phyloP scores from a whole-genome alignment of 2,888 invertebrate genomes.

The Harpalus rubripes region DNA sequence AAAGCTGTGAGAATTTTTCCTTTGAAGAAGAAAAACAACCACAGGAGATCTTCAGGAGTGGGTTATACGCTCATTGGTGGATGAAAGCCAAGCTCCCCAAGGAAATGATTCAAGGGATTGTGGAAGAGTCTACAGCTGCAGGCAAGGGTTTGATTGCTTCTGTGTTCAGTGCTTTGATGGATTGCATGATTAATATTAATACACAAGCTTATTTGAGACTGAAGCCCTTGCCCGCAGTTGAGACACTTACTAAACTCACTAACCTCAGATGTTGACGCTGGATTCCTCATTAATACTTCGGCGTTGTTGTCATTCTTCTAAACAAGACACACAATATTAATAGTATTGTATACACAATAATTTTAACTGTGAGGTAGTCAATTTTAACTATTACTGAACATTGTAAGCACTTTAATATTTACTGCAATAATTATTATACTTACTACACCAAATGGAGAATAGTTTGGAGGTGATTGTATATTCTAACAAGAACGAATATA shows the following conservation, averaged over 20 bases:
- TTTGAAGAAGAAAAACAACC: constrained; percentile 75
- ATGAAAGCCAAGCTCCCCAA: constrained; percentile 91
- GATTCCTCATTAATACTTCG: not conserved
- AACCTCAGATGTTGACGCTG: constrained; percentile 52
- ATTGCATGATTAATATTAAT: constrained; percentile 60
- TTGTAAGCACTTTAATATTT: no score
- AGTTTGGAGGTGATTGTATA: no score
- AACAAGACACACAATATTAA: not conserved
- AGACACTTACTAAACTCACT: constrained; percentile 72
- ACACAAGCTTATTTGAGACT: constrained; percentile 72
- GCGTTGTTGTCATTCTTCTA: not conserved
- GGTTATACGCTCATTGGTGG: constrained; percentile 96
- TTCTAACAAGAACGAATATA: no score
- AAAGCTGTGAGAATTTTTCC: constrained; percentile 68
- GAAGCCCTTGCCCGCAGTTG: constrained; percentile 67
- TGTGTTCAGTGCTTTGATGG: constrained; percentile 67
- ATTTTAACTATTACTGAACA: no score
- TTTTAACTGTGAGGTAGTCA: no score
- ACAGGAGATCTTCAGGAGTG: constrained; percentile 86
- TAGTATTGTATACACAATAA: no score
- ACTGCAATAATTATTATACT: no score
- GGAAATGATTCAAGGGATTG: constrained; percentile 79
- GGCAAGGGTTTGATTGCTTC: constrained; percentile 76
- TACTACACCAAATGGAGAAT: no score
- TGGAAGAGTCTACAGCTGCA: constrained; percentile 75